These are phyloP conservation scores for Sebastes steindachneri DNA, from an alignment of 2,797 vertebrate species.

Conservation along the genomic window DNA sequence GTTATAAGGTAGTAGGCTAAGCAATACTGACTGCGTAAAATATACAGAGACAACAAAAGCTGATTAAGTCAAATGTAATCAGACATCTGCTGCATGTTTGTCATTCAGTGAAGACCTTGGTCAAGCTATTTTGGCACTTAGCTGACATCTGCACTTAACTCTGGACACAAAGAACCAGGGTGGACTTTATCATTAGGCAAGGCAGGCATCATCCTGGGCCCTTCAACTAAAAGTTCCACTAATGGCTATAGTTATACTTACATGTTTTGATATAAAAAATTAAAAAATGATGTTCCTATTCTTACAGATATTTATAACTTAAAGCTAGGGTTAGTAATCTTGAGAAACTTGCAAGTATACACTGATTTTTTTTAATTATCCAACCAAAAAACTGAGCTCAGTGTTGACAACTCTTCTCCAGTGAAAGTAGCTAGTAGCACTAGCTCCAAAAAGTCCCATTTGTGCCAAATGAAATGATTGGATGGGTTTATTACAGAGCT, in stretches of 20 bases:
- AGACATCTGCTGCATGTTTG: slow-evolving; percentile 26
- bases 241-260: not conserved
- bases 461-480: no score
- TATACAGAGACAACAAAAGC: not conserved
- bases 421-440: no score
- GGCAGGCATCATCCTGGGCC: not conserved
- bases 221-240: not conserved
- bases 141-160: slow-evolving; percentile 18
- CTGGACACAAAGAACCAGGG: slow-evolving; percentile 4
- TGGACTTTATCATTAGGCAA: not conserved
- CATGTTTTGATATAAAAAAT: not conserved
- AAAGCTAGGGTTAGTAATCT: no score
- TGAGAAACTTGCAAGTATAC: no score
- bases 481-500: no score
- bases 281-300: not conserved
- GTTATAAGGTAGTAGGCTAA: not conserved
- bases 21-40: not conserved
- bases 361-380: no score
- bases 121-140: slow-evolving; percentile 3
- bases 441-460: no score
- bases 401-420: no score
- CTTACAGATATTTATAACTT: not conserved
- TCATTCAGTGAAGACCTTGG: not conserved
- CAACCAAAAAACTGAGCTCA: no score
- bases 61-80: slow-evolving; percentile 20